Conservation (phyloP, 2,113 vertebrate genomes). For the Hylia prasina region DNA sequence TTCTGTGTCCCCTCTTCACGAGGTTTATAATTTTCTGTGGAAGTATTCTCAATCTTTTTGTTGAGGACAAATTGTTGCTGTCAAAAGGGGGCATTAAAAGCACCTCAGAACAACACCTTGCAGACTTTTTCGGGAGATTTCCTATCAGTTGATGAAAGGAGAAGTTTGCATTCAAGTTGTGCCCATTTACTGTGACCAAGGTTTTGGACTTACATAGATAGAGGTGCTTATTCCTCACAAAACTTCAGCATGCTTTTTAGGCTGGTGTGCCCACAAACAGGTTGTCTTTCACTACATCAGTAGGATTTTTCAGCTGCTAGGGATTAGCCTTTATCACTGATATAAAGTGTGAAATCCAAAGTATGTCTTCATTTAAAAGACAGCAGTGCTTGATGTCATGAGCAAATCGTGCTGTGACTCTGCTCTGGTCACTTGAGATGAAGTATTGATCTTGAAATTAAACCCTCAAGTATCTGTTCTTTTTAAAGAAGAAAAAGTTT, state of each 20-base stretch:
- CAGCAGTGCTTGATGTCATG: neutral
- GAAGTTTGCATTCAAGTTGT: neutral
- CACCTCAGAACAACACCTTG: neutral
- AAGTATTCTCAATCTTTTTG: neutral
- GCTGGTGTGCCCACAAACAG: neutral
- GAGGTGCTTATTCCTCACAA: neutral
- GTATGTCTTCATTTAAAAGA: neutral
- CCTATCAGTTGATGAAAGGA: accelerated
- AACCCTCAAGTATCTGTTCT: neutral
- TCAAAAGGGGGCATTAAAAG: neutral
- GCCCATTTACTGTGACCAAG: neutral
- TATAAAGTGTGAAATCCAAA: neutral
- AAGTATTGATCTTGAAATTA: neutral
- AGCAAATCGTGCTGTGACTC: neutral
- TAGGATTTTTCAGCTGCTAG: neutral
- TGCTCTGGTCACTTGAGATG: neutral
- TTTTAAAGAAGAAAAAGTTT: neutral
- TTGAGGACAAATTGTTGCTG: neutral
- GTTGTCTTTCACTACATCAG: neutral
- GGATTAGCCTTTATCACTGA: neutral
- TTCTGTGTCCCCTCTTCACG: neutral
- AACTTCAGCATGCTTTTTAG: neutral
- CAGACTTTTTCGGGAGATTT: neutral
- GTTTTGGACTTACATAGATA: neutral
- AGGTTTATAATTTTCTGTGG: neutral